Conservation (phyloP, 2,113 vertebrate genomes). For the Sardina pilchardus region DNA sequence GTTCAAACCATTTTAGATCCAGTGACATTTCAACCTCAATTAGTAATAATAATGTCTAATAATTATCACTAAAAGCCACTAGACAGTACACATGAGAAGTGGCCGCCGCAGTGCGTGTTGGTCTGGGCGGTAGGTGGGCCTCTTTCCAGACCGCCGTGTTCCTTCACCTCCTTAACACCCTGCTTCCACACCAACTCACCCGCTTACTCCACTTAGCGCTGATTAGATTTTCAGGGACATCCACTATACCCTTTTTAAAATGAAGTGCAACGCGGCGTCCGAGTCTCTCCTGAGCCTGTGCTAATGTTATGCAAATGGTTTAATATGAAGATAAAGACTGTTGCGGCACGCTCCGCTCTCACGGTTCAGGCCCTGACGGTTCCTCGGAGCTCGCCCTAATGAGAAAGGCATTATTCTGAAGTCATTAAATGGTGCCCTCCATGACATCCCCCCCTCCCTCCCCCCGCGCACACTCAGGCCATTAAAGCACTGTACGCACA, state of each 20-base stretch:
- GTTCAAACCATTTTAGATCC: slow-evolving; percentile 4
- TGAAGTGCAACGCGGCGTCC: slow-evolving; percentile 50
- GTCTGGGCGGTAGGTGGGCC: not conserved
- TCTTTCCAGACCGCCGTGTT: not conserved
- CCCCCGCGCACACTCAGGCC: slow-evolving; percentile 59
- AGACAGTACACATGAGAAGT: slow-evolving; percentile 11
- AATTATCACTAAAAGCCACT: slow-evolving; percentile 17
- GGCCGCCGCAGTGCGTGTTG: not conserved
- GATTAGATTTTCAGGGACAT: slow-evolving; percentile 78
- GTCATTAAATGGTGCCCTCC: slow-evolving; percentile 78
- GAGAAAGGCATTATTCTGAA: slow-evolving; percentile 76
- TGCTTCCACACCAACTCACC: slow-evolving; percentile 49
- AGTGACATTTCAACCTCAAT: not conserved
- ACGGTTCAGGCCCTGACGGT: slow-evolving; percentile 72
- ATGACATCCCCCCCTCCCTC: slow-evolving; percentile 66
- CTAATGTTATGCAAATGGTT: slow-evolving; percentile 80
- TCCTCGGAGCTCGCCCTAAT: slow-evolving; percentile 75
- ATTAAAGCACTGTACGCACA: slow-evolving; percentile 73
- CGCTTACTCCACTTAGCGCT: slow-evolving; percentile 75
- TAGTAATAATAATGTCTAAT: slow-evolving; percentile 15
- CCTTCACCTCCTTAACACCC: not conserved
- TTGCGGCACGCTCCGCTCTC: slow-evolving; percentile 66
- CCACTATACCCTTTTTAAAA: slow-evolving; percentile 65
- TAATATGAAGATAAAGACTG: slow-evolving; percentile 80
- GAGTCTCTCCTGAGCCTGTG: slow-evolving; percentile 67